Conservation (phyloP, 2,797 vertebrate species). For the Hemibagrus guttatus region DNA sequence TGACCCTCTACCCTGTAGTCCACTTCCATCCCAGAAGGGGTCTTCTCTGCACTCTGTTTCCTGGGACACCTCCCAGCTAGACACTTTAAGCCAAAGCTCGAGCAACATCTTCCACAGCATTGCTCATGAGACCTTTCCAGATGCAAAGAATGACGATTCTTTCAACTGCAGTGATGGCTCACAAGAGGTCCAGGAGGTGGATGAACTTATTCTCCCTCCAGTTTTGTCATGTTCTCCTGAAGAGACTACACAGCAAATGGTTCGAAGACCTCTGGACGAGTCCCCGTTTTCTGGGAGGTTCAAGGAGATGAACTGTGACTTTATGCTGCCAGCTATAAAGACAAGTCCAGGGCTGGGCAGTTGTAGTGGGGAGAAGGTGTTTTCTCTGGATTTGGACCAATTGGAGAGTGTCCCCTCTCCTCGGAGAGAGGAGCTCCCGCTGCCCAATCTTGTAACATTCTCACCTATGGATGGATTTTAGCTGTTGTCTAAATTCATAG, state of each 20-base stretch:
- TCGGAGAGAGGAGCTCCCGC: slow-evolving; percentile 60
- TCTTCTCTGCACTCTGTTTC: slow-evolving; percentile 50
- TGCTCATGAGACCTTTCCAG: slow-evolving; percentile 71
- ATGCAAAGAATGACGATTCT: slow-evolving; percentile 63
- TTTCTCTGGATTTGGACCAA: slow-evolving; percentile 73
- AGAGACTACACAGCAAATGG: background rate
- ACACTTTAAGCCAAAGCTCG: slow-evolving; percentile 54
- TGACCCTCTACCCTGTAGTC: slow-evolving; percentile 2
- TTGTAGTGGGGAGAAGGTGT: slow-evolving; percentile 57
- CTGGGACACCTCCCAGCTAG: slow-evolving; percentile 64
- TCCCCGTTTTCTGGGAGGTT: slow-evolving; percentile 41
- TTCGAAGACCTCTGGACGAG: background rate
- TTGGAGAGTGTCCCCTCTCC: slow-evolving; percentile 62
- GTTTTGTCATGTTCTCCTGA: slow-evolving; percentile 37
- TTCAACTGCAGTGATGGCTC: slow-evolving; percentile 61
- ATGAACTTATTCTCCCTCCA: slow-evolving; percentile 53
- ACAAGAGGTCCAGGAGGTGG: slow-evolving; percentile 49
- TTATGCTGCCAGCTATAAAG: slow-evolving; percentile 31
- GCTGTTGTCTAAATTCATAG: slow-evolving; percentile 31
- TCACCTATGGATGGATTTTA: slow-evolving; percentile 75
- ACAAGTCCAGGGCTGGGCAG: slow-evolving; percentile 31
- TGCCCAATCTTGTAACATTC: slow-evolving; percentile 72
- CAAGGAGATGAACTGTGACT: slow-evolving; percentile 34
- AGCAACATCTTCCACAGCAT: slow-evolving; percentile 60
- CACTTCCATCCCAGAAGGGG: slow-evolving; percentile 54